Evolutionary conservation across 1,140 invertebrate genomes (phyloP).

Genomic region (Leptestheria dahalacensis): DNA sequence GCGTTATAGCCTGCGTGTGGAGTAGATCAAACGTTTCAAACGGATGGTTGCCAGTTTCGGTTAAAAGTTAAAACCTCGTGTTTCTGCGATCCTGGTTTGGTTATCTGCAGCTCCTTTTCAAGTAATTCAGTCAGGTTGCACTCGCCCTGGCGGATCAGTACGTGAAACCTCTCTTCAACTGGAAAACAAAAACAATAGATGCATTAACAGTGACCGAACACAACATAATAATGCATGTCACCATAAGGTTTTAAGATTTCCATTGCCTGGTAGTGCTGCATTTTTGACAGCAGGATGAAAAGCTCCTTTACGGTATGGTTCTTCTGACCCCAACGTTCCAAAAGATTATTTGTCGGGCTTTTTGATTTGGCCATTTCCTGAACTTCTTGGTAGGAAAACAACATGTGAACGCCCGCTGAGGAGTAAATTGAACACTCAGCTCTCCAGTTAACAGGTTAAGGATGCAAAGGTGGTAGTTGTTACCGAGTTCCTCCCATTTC

Average conservation of each 20-base stretch:
- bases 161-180: constrained; percentile 42
- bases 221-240: too few species aligned
- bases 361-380: constrained; percentile 33
- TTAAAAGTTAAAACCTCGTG: too few species aligned
- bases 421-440: too few species aligned
- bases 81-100: too few species aligned
- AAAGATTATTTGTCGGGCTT: constrained; percentile 56
- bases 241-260: constrained; percentile 41
- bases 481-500: too few species aligned
- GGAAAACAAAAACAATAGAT: constrained; percentile 20
- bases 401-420: constrained; percentile 36
- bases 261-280: constrained; percentile 59
- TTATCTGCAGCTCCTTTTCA: background rate
- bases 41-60: background rate
- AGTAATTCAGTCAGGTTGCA: constrained; percentile 24
- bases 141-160: constrained; percentile 34
- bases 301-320: constrained; percentile 65
- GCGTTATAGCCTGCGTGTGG: too few species aligned
- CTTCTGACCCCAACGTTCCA: constrained; percentile 57
- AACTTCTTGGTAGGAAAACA: constrained; percentile 32
- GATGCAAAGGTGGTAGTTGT: too few species aligned
- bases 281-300: constrained; percentile 48
- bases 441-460: too few species aligned
- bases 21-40: too few species aligned
- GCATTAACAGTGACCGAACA: too few species aligned